Conservation (phyloP, 1,140 invertebrate genomes). For the Panagrolaimus sp. region DNA sequence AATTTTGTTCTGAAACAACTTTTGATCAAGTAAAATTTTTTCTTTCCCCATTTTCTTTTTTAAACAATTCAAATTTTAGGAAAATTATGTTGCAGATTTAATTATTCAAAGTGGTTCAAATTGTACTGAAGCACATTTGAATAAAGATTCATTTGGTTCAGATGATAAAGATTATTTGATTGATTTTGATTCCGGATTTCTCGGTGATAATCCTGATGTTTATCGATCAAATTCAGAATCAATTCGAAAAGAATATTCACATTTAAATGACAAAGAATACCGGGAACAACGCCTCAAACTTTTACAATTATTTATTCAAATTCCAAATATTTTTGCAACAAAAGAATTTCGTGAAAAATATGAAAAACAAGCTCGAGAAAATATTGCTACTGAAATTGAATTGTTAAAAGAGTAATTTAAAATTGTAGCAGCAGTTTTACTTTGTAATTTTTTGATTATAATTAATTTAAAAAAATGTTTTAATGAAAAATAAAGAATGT, state of each 20-base stretch:
- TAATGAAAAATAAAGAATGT: too few species aligned
- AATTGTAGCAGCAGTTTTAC: not conserved
- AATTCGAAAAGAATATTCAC: slow-evolving; percentile 65
- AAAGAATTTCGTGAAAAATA: slow-evolving; percentile 66
- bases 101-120: slow-evolving; percentile 64
- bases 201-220: slow-evolving; percentile 62
- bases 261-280: slow-evolving; percentile 65
- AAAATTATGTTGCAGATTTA: slow-evolving; percentile 62
- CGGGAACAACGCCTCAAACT: slow-evolving; percentile 66
- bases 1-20: slow-evolving; percentile 51
- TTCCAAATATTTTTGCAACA: slow-evolving; percentile 69
- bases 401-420: slow-evolving; percentile 21
- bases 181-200: slow-evolving; percentile 66
- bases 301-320: slow-evolving; percentile 66
- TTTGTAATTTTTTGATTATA: too few species aligned
- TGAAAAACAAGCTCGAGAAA: slow-evolving; percentile 66
- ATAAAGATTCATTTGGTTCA: slow-evolving; percentile 63
- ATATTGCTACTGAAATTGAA: slow-evolving; percentile 66
- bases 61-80: slow-evolving; percentile 61
- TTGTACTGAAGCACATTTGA: slow-evolving; percentile 67
- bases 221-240: slow-evolving; percentile 64
- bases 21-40: slow-evolving; percentile 40
- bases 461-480: too few species aligned
- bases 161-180: slow-evolving; percentile 67
- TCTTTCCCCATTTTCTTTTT: slow-evolving; percentile 13